Evolutionary conservation across 2,797 vertebrate species (phyloP).

Genomic region (Fistularia tabacaria): DNA sequence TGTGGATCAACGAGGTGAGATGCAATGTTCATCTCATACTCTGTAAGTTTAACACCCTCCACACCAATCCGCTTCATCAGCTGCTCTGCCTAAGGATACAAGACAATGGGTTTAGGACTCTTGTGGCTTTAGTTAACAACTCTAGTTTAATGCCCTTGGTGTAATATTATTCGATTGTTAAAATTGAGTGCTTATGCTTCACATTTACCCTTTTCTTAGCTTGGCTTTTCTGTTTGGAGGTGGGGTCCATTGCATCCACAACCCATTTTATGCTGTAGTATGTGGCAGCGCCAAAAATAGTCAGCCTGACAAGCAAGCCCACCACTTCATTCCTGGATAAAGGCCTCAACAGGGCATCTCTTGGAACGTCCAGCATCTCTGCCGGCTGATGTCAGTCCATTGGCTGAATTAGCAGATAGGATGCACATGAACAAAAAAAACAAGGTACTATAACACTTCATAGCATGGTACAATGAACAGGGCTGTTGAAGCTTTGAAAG

Average conservation of each 20-base stretch:
- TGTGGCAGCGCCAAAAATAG: slow-evolving; percentile 76
- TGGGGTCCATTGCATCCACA: slow-evolving; percentile 78
- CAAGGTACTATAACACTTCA: too few species aligned
- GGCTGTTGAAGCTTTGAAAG: too few species aligned
- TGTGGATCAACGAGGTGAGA: slow-evolving; percentile 77
- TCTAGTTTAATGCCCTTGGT: too few species aligned
- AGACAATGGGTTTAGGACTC: background rate
- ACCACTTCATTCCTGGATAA: slow-evolving; percentile 76
- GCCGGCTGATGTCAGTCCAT: slow-evolving; percentile 58
- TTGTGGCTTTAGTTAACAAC: too few species aligned
- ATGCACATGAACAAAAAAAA: too few species aligned
- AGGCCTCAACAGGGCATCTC: slow-evolving; percentile 74
- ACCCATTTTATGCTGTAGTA: slow-evolving; percentile 83
- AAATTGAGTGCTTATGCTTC: too few species aligned
- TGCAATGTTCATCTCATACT: slow-evolving; percentile 81
- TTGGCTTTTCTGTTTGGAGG: slow-evolving; percentile 75
- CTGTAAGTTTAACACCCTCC: slow-evolving; percentile 75
- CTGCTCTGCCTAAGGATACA: slow-evolving; percentile 68
- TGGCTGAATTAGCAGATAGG: slow-evolving; percentile 20
- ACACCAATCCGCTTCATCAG: slow-evolving; percentile 81
- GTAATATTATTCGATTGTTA: too few species aligned
- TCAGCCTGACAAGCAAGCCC: slow-evolving; percentile 73
- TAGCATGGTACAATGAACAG: too few species aligned
- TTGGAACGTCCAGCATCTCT: slow-evolving; percentile 73
- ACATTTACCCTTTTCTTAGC: slow-evolving; percentile 77